These are phyloP conservation scores for Petrolisthes manimaculis DNA, from an alignment of 2,888 invertebrate species.

Conservation along the genomic window DNA sequence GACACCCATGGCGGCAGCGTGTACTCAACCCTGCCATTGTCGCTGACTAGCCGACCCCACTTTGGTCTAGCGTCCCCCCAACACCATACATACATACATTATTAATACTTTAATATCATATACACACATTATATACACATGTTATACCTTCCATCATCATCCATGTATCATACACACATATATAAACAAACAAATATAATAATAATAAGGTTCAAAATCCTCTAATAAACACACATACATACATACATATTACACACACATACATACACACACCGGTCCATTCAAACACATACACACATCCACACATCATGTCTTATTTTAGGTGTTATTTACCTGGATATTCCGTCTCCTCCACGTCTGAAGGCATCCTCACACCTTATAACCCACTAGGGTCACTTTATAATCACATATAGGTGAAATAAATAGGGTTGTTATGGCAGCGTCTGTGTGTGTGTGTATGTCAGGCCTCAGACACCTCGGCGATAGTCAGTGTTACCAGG, in stretches of 20 bases:
- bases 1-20: constrained; percentile 18
- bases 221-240: background rate
- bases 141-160: background rate
- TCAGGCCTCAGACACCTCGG: no score
- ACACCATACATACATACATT: background rate
- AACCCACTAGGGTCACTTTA: background rate
- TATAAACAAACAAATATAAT: constrained; percentile 4
- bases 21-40: background rate
- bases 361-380: constrained; percentile 33
- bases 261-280: constrained; percentile 32
- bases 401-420: background rate
- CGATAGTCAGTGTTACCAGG: no score
- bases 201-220: constrained; percentile 46
- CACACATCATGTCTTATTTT: background rate
- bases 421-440: no score
- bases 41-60: constrained; percentile 56
- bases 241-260: no score
- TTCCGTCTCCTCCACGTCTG: constrained; percentile 44
- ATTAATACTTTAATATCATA: background rate
- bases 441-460: no score
- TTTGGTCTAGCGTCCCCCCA: background rate
- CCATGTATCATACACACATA: background rate
- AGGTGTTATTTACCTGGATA: constrained; percentile 31
- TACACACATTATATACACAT: background rate
- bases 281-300: constrained; percentile 30